phyloP scores from a whole-genome alignment of 2,797 vertebrate species.

The Phaenicophaeus curvirostris region DNA sequence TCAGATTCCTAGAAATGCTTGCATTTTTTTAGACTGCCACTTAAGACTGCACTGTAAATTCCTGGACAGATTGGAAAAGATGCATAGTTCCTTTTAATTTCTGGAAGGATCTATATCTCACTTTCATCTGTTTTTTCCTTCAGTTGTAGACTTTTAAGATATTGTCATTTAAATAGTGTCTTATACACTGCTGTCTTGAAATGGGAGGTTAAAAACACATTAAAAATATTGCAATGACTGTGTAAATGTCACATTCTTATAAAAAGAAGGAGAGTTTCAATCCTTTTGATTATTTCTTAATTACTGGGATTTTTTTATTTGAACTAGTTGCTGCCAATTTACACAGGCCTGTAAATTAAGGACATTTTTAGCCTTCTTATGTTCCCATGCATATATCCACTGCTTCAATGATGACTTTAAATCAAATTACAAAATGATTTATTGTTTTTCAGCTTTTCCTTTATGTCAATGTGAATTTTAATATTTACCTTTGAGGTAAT shows the following conservation, averaged over 20 bases:
- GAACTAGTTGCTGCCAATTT: background rate
- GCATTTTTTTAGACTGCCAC: background rate
- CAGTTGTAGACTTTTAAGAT: background rate
- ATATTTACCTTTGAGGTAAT: background rate
- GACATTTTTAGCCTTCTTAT: background rate
- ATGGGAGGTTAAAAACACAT: background rate
- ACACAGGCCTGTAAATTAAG: background rate
- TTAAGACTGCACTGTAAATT: background rate
- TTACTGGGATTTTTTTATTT: background rate
- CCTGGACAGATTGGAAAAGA: background rate
- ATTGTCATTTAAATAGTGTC: background rate
- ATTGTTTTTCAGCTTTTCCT: background rate
- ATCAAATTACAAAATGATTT: background rate
- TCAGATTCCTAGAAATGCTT: background rate
- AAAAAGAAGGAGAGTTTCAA: background rate
- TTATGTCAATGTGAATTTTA: background rate
- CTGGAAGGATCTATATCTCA: background rate
- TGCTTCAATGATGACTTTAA: background rate
- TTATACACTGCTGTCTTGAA: background rate
- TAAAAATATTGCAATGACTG: background rate
- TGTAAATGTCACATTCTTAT: background rate
- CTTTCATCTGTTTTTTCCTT: background rate
- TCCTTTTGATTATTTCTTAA: background rate
- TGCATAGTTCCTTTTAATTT: background rate
- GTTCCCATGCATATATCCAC: background rate